These are phyloP conservation scores for Diabrotica undecimpunctata DNA, from an alignment of 1,140 invertebrate genomes.

Conservation along the genomic window DNA sequence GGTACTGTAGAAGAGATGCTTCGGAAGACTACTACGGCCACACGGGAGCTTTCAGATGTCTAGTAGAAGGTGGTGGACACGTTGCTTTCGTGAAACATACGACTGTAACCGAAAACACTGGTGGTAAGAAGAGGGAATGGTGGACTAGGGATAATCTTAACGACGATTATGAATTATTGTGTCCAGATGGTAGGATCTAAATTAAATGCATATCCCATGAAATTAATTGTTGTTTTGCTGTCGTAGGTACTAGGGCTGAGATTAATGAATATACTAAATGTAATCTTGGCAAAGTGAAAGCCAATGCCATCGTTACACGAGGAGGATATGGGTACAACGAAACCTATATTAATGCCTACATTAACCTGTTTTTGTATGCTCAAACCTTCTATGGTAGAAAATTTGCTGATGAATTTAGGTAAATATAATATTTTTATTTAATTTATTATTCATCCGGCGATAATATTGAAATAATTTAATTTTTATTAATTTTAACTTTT, in stretches of 20 bases:
- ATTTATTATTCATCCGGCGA: no score
- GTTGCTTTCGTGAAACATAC: constrained; percentile 94
- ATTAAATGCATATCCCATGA: background rate
- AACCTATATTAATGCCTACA: constrained; percentile 76
- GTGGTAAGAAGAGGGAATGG: constrained; percentile 81
- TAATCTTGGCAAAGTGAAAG: constrained; percentile 86
- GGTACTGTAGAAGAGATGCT: constrained; percentile 77
- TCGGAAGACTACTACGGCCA: constrained; percentile 87
- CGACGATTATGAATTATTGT: constrained; percentile 91
- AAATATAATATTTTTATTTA: constrained; percentile 23
- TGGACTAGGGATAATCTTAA: constrained; percentile 91
- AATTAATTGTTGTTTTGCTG: constrained; percentile 19
- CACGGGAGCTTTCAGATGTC: constrained; percentile 86
- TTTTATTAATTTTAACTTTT: no score
- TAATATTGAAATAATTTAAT: no score
- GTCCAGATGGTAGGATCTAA: constrained; percentile 74
- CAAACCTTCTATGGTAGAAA: constrained; percentile 87
- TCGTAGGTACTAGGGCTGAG: constrained; percentile 66
- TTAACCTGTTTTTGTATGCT: constrained; percentile 85
- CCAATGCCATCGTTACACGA: constrained; percentile 87
- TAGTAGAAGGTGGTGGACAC: constrained; percentile 92
- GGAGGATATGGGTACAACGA: constrained; percentile 71
- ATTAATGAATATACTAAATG: constrained; percentile 78
- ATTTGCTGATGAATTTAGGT: constrained; percentile 79
- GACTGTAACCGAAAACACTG: constrained; percentile 86